Percentiles rank a stretch among this genome's conserved stretches.
Evolutionary conservation across 2,113 vertebrate genomes (phyloP).

Genomic region (Bos javanicus): DNA sequence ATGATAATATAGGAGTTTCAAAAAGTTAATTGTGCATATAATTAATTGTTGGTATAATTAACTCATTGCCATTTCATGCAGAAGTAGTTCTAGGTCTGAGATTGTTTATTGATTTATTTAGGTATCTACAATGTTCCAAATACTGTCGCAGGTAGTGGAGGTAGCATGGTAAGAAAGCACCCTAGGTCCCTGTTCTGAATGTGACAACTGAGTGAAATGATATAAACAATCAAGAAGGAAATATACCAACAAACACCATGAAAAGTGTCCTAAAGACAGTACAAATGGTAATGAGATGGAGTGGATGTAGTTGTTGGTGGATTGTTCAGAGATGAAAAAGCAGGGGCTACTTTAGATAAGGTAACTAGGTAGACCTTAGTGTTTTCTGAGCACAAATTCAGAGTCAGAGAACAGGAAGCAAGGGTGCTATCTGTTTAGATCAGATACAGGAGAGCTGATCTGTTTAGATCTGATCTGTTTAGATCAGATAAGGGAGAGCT

Average conservation of each 20-base stretch:
- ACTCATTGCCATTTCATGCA: background rate
- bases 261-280: background rate
- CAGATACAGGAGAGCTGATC: too few species aligned
- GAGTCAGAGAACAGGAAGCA: background rate
- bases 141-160: background rate
- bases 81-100: background rate
- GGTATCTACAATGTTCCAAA: background rate
- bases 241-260: background rate
- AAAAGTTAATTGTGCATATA: background rate
- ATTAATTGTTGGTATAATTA: background rate
- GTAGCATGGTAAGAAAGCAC: background rate
- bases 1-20: background rate
- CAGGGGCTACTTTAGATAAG: background rate
- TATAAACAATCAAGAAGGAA: background rate
- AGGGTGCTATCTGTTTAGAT: background rate
- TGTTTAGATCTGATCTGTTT: too few species aligned
- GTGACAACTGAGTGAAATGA: background rate
- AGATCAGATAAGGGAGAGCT: background rate
- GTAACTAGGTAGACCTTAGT: background rate
- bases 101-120: background rate
- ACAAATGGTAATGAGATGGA: background rate
- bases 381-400: background rate
- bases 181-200: background rate
- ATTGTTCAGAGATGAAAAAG: too few species aligned
- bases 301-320: background rate